Evolutionary conservation across 2,113 vertebrate genomes (phyloP), one percentile per base, ranked within the genome.

Genomic region (Myotis brandtii): DNA sequence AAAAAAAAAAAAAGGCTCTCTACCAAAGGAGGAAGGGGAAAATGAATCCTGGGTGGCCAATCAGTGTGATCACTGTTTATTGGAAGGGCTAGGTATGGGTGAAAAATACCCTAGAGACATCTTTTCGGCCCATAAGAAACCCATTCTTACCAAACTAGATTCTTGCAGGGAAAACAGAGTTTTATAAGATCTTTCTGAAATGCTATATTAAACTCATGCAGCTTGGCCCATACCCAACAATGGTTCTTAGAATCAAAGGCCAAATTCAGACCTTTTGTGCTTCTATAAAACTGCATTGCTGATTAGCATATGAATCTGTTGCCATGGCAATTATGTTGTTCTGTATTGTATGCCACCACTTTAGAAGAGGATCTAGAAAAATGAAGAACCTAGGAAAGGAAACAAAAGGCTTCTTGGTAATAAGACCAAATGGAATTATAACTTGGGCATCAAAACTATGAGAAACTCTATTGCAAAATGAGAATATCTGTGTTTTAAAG

Each of bases 251-350:
- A 72, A 69, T 59, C 48, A 76, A 72, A 93, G 52, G 30, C 13
- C 56, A 91, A n/a, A 69, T 21, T 83, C 54, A 79, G 25, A 83
- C 9, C 23, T 23, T 88, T 75, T 52, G 10, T 76, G 56, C 23
- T 92, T 32, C 27, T 59, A 27, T 34, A 75, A 86, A 75, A 64
- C 23, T 43, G 12, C 9, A 59, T 86, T 82, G 20, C 21, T 59
- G 4, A 73, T 95, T 93, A 92, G 43, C 72, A 95, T 93, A 76
- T 50, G 43, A 93, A 84, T 89, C 25, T 64, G 77, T 93, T 95
- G 27, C 52, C 50, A 32, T 67, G 34, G 56, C 23, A 75, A 76
- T 87, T 59, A 62, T 67, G 25, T 66, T 62, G 13, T 18, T 90
- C 2, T 72, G 52, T 66, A 18, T 85, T 92, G 32, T n/a, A 56